phyloP scores from a whole-genome alignment of 2,888 invertebrate species.

The Chrysolina haemoptera region DNA sequence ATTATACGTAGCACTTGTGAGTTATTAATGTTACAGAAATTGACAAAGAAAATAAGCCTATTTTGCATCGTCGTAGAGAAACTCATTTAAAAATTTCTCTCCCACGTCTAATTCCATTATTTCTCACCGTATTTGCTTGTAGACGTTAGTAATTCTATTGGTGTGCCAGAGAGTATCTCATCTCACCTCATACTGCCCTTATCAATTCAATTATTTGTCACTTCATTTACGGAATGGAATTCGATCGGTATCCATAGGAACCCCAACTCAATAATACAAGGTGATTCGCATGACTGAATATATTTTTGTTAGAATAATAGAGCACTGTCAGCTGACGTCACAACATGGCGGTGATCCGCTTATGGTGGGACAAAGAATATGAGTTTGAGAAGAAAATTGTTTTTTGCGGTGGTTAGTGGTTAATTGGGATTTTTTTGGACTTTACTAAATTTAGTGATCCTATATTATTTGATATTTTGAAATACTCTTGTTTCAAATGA shows the following conservation, averaged over 20 bases:
- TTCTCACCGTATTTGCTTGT: conserved; percentile 7
- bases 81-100: not conserved
- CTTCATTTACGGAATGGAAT: conserved; percentile 21
- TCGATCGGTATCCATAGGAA: conserved; percentile 24
- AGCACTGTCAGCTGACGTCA: too few species aligned
- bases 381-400: too few species aligned
- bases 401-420: too few species aligned
- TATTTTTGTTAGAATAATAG: not conserved
- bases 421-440: too few species aligned
- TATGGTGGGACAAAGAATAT: too few species aligned
- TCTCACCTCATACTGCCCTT: conserved; percentile 28
- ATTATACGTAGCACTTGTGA: too few species aligned
- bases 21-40: too few species aligned
- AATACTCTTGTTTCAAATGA: too few species aligned
- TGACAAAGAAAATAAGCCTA: too few species aligned
- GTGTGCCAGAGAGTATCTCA: conserved; percentile 24
- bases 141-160: conserved; percentile 23
- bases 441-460: too few species aligned
- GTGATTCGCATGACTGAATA: not conserved
- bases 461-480: too few species aligned
- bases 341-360: too few species aligned
- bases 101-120: not conserved
- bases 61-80: not conserved
- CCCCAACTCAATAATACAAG: not conserved
- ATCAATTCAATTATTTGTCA: conserved; percentile 30